Evolutionary conservation across 2,113 vertebrate genomes (phyloP).

Genomic region (Tenebrosternarchus preto): DNA sequence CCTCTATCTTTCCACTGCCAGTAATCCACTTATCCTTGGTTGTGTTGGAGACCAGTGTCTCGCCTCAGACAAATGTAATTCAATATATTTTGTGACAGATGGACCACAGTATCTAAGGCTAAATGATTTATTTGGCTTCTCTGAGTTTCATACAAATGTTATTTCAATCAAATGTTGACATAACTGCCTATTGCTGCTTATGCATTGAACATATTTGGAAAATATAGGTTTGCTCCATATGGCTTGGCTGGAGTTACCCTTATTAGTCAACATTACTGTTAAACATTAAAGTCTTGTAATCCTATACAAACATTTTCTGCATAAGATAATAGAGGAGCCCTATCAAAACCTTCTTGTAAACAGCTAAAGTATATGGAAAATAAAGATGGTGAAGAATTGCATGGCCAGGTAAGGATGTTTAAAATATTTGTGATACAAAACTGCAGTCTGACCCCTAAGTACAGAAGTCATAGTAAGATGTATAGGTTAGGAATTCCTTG

Average conservation of each 20-base stretch:
- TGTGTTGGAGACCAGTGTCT: constrained; percentile 66
- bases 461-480: too few species aligned
- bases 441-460: too few species aligned
- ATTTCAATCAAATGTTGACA: not conserved
- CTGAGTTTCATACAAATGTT: not conserved
- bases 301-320: too few species aligned
- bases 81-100: constrained; percentile 44
- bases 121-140: constrained; percentile 26
- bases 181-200: not conserved
- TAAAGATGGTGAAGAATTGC: too few species aligned
- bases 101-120: constrained; percentile 38
- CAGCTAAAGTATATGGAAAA: too few species aligned
- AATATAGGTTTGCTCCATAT: not conserved
- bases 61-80: constrained; percentile 48
- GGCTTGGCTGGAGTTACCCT: not conserved
- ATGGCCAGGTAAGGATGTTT: too few species aligned
- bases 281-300: not conserved
- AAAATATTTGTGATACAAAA: too few species aligned
- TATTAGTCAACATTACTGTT: not conserved
- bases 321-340: too few species aligned
- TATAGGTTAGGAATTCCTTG: too few species aligned
- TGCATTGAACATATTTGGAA: not conserved
- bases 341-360: too few species aligned
- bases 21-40: constrained; percentile 65
- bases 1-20: constrained; percentile 52